Evolutionary conservation across 2,888 invertebrate species (phyloP), one percentile per base, ranked within the genome.

Genomic region (Ametastegia equiseti): DNA sequence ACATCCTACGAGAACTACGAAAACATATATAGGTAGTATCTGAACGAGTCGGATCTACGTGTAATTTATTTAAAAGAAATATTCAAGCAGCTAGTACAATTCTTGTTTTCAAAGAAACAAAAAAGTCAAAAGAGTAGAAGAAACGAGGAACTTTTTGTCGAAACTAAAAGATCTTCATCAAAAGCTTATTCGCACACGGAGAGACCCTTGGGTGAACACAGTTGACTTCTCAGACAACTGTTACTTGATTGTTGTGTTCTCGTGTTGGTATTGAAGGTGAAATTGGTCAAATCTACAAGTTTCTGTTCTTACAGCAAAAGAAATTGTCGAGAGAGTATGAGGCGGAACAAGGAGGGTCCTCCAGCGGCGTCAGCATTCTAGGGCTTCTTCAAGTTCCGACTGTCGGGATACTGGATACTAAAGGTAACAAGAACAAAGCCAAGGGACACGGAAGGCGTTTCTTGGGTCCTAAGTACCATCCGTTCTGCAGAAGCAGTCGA

Each of bases 351-450:
- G 30, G 60, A 63, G 67, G 67, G 39, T 67, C 67, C 39, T 67
- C 39, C 9, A 67, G 67, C 36, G 39, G 9, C 67, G 67, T 67
- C 67, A 67, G 67, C 67, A 67, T 67, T 67, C 67, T 39, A 36
- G 36, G 23, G 11, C 11, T 9, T 36, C 36, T 39, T 30, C 60
- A 60, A 60, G 60, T 60, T 30, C 30, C 30, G 30, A 60, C 30
- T 60, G 60, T 60, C 27, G 23, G 60, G 60, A 60, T 60, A 67
- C 67, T 67, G 67, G 67, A 65, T 65, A 65, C 65, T 36, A n/a
- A n/a, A 19, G 36, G 67, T 67, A 67, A 67, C 36, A 39, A 19
- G 67, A 67, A 67, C 67, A 39, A 67, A 67, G 67, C 67, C 36
- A 7, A 67, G 67, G 39, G 67, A 67, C 67, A 39, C 23, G 67